phyloP scores from a whole-genome alignment of 1,140 invertebrate genomes.

The Heliconius hermathena region DNA sequence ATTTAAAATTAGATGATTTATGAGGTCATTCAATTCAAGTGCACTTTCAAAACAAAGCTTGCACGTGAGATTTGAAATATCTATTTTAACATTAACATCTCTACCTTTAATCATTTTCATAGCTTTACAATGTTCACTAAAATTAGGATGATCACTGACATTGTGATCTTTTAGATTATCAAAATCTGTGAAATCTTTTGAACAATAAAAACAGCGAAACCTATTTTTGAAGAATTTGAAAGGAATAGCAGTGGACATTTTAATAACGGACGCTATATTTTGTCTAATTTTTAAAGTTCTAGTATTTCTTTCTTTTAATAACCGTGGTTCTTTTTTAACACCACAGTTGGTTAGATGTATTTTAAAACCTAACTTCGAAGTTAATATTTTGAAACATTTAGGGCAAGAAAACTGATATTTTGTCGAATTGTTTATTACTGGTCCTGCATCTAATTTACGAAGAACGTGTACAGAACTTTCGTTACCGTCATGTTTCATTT shows the following conservation, averaged over 20 bases:
- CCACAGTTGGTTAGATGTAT: constrained; percentile 38
- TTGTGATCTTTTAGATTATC: constrained; percentile 60
- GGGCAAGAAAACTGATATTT: constrained; percentile 35
- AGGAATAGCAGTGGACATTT: constrained; percentile 64
- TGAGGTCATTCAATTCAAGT: constrained; percentile 48
- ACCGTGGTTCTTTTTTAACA: constrained; percentile 26
- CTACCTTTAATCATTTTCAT: constrained; percentile 58
- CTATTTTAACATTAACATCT: constrained; percentile 62
- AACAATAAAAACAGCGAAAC: constrained; percentile 69
- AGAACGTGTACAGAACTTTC: background rate
- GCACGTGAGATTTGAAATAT: constrained; percentile 57
- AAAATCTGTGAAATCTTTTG: constrained; percentile 58
- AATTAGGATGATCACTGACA: constrained; percentile 52
- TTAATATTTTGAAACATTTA: constrained; percentile 39
- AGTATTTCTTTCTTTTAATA: constrained; percentile 22
- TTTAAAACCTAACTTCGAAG: constrained; percentile 41
- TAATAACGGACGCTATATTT: constrained; percentile 60
- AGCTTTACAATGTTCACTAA: constrained; percentile 54
- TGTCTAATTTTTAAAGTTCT: constrained; percentile 51
- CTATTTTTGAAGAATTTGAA: constrained; percentile 67
- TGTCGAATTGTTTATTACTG: background rate
- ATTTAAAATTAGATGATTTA: constrained; percentile 56
- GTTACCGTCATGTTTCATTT: constrained; percentile 41
- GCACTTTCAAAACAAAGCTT: constrained; percentile 56
- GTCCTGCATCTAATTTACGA: background rate